Evolutionary conservation across 2,797 vertebrate species (phyloP), one percentile per base, ranked within the genome.

Genomic region (Stomatorhinus walkeri): DNA sequence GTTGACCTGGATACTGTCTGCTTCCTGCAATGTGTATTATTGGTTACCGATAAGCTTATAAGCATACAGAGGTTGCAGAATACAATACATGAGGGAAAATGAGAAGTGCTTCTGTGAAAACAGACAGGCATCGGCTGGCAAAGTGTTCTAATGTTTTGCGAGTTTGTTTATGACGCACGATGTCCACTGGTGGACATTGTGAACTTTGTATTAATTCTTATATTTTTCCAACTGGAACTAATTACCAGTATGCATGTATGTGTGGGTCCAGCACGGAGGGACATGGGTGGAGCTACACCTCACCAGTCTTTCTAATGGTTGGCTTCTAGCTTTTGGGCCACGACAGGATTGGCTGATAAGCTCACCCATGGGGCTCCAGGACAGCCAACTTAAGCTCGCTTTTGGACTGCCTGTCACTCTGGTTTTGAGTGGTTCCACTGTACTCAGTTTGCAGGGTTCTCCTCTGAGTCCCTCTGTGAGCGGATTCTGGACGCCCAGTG

Each of bases 381-480:
- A 64, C 61, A 22, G 61, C 24, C 22, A 24, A 28, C 61, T 28
- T 64, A 64, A 64, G 61, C 24, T 28, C 3, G 3, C 9, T 12
- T 64, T 64, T 64, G 22, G 61, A 64, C 24, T 64, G 24, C 8
- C 64, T 68, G 24, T n/a, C 16, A 79, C 32, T 79, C 14, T 36
- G 72, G 10, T 5, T 48, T 87, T 87, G 86, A 89, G 72, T 36
- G 49, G 22, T 36, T 81, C 2, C 16, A 72, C 40, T 89, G n/a
- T 90, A 19, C 89, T 89, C 91, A 96, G 96, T 96, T 96, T 94
- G 96, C 96, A 92, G 96, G 96, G n/a, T 96, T 96, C 91, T 96
- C 96, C 72, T 93, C 95, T 0, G 96, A 96, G 59, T 95, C 95
- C 76, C 92, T 96, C 92, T 95, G 94, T 90, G 95, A 96, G 61